Evolutionary conservation across 2,113 vertebrate species (phyloP).

Genomic region (Phoenicopterus ruber): DNA sequence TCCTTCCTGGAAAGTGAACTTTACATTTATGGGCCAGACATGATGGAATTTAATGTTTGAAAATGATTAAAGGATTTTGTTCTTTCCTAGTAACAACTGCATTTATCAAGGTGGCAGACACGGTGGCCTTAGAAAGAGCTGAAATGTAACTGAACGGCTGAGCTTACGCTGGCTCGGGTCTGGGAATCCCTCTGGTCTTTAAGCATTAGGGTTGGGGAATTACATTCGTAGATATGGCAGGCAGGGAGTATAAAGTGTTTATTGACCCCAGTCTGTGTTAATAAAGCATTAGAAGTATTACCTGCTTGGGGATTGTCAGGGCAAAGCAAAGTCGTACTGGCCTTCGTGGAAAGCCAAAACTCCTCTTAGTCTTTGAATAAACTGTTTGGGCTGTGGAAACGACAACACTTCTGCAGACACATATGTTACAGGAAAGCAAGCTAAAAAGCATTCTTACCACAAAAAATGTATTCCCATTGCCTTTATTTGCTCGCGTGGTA

Average conservation of each 20-base stretch:
- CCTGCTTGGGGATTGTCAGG: constrained; percentile 36
- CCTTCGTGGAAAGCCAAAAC: neutral
- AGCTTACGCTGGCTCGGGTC: neutral
- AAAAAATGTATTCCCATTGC: neutral
- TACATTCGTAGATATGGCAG: neutral
- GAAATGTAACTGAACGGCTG: constrained; percentile 42
- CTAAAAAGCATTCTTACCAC: neutral
- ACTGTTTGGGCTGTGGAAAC: neutral
- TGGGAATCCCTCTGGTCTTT: constrained; percentile 53
- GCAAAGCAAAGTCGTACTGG: neutral
- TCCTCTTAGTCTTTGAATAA: neutral
- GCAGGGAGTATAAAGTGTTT: constrained; percentile 57
- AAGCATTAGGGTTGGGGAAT: constrained; percentile 25
- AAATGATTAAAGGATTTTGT: constrained; percentile 71
- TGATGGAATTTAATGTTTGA: constrained; percentile 65
- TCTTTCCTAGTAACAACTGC: constrained; percentile 67
- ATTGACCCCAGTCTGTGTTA: constrained; percentile 56
- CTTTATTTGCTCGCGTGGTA: neutral
- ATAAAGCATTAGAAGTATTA: constrained; percentile 45
- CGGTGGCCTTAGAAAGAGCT: constrained; percentile 54
- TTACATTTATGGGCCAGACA: constrained; percentile 66
- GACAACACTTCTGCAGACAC: neutral
- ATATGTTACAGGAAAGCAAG: neutral
- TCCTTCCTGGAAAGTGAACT: constrained; percentile 70
- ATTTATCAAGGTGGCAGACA: constrained; percentile 66